Evolutionary conservation across 1,140 invertebrate genomes (phyloP), one percentile per base, ranked within the genome.

Genomic region (Chironomus striatipennis): DNA sequence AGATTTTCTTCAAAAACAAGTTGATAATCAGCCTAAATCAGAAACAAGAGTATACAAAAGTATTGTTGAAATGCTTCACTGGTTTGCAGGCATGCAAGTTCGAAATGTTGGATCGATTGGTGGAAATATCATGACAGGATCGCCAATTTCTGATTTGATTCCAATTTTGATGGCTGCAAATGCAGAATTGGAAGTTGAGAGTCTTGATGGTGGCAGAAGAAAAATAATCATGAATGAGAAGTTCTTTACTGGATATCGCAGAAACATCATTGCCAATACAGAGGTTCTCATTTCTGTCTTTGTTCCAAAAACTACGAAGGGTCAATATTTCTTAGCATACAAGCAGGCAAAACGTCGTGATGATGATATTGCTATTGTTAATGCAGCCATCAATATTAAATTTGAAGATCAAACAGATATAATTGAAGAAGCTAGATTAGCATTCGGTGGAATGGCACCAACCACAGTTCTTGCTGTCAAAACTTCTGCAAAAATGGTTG

Each of bases 341-440:
- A 98, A 98, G 82, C 96, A 98, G 87, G 90, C 96, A 0, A 91
- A 91, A 79, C 85, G 97, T 75, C 85, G 92, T 77, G 96, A 98
- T 77, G 95, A 98, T 82, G 97, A 98, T 81, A 98, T 98, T 78
- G 93, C 96, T 12, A 97, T 98, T 77, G 96, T 97, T 0, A 98
- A 96, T 80, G 89, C 91, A 57, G 93, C 92, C 3, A 85, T 96
- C 76, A 90, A 90, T 81, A 85, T 93, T 6, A 81, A 79, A 47
- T 89, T 93, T 74, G 78, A 88, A 78, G 76, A 81, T 47, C 79
- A 83, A 72, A 86, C 84, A 12, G 81, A 84, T 76, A 81, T 85
- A 0, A 86, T 97, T 15, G 82, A 86, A 67, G 83, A 90, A 74
- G 86, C 91, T 17, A 83, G 83, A 64, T 81, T 97, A 70, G 90